These are phyloP conservation scores for Agrilus planipennis DNA, from an alignment of 1,140 invertebrate species.

Conservation along the genomic window DNA sequence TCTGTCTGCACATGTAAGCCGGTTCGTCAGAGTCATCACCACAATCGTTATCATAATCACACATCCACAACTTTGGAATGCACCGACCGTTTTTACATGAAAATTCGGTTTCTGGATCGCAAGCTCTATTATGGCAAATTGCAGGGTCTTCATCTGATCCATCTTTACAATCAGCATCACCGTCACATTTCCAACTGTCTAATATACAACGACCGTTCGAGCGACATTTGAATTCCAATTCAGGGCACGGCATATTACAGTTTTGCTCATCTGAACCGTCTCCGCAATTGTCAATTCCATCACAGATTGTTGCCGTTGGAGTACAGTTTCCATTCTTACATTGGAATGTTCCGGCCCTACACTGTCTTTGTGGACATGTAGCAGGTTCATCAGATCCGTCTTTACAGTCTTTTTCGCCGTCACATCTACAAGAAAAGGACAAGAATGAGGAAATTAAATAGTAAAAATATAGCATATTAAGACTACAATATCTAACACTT, in stretches of 20 bases:
- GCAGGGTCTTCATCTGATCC: slow-evolving; percentile 83
- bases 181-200: slow-evolving; percentile 90
- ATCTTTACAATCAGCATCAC: slow-evolving; percentile 89
- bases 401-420: slow-evolving; percentile 76
- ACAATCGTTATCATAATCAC: slow-evolving; percentile 87
- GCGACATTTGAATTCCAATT: slow-evolving; percentile 88
- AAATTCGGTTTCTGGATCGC: slow-evolving; percentile 75
- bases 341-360: slow-evolving; percentile 82
- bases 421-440: no score
- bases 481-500: no score
- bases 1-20: slow-evolving; percentile 79
- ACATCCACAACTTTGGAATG: slow-evolving; percentile 93
- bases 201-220: slow-evolving; percentile 68
- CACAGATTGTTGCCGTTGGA: slow-evolving; percentile 82
- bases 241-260: slow-evolving; percentile 73
- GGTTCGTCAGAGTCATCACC: slow-evolving; percentile 92
- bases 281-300: slow-evolving; percentile 81
- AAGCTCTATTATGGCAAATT: slow-evolving; percentile 73
- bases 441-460: no score
- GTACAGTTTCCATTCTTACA: slow-evolving; percentile 90
- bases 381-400: slow-evolving; percentile 87
- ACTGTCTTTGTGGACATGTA: slow-evolving; percentile 64
- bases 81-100: slow-evolving; percentile 85
- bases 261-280: slow-evolving; percentile 74
- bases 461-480: no score